Evolutionary conservation across 1,140 invertebrate genomes (phyloP).

Genomic region (Drosophila erecta): DNA sequence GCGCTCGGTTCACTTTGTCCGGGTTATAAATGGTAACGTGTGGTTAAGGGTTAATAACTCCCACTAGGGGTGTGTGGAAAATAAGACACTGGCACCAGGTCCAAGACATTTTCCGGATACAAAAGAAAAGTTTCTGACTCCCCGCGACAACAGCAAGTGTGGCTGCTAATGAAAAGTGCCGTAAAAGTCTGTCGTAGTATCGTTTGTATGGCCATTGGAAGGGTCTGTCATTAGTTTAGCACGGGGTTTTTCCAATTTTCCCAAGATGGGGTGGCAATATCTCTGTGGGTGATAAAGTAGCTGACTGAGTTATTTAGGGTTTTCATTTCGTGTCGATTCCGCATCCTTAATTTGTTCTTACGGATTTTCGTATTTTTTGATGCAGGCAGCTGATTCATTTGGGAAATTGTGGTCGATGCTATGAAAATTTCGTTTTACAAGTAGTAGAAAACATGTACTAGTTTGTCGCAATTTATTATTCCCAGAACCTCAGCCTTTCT

Average conservation of each 20-base stretch:
- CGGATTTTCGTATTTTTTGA: neutral
- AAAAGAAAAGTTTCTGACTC: conserved; percentile 34
- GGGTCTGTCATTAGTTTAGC: conserved; percentile 16
- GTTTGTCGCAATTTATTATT: neutral
- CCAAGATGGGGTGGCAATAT: neutral
- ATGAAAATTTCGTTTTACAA: no score
- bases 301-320: conserved; percentile 20
- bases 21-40: conserved; percentile 78
- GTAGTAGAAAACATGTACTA: no score
- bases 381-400: no score
- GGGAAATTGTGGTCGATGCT: no score
- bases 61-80: conserved; percentile 52
- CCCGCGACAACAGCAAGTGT: conserved; percentile 57
- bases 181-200: conserved; percentile 41
- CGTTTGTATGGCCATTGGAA: conserved; percentile 14
- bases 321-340: conserved; percentile 1
- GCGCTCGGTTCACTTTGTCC: conserved; percentile 38
- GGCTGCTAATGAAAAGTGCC: conserved; percentile 77
- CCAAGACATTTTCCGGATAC: conserved; percentile 70
- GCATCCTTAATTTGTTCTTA: conserved; percentile 9
- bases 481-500: conserved; percentile 2
- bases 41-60: conserved; percentile 81
- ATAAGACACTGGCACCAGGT: conserved; percentile 11
- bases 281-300: conserved; percentile 26
- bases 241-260: neutral